Conservation (phyloP, 2,888 invertebrate genomes). For the Brenthis hecate region DNA sequence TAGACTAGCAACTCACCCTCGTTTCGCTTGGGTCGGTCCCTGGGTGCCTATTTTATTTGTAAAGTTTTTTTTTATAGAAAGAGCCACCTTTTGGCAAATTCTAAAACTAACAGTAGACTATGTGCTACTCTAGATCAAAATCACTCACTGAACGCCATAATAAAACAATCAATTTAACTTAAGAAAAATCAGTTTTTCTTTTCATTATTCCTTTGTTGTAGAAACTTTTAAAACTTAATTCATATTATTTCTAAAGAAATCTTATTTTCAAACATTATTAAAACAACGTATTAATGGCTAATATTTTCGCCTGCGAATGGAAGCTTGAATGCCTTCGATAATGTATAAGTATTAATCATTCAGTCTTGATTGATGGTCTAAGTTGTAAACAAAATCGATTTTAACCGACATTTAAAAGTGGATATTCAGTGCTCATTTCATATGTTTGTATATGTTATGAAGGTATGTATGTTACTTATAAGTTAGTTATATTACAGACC, state of each 20-base stretch:
- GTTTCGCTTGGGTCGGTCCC: too few species aligned
- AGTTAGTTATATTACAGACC: too few species aligned
- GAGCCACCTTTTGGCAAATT: too few species aligned
- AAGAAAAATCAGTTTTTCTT: not conserved
- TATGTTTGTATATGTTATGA: not conserved
- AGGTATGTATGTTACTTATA: not conserved
- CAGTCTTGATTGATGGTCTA: constrained; percentile 53
- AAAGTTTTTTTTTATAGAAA: too few species aligned
- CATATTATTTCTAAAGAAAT: constrained; percentile 14
- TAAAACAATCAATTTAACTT: not conserved
- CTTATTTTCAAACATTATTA: constrained; percentile 12
- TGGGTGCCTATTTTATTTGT: too few species aligned
- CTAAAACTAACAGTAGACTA: too few species aligned
- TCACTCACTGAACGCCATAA: not conserved
- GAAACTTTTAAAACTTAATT: constrained; percentile 11
- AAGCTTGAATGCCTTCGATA: constrained; percentile 51
- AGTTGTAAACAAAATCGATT: constrained; percentile 51
- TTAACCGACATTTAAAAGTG: constrained; percentile 42
- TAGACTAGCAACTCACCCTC: too few species aligned
- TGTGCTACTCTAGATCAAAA: too few species aligned
- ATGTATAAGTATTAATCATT: constrained; percentile 58
- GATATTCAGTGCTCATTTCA: constrained; percentile 1
- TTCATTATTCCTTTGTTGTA: not conserved
- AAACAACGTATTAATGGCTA: constrained; percentile 18
- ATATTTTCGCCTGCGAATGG: constrained; percentile 9